phyloP scores from a whole-genome alignment of 2,888 invertebrate genomes.

The Lymantria dispar region DNA sequence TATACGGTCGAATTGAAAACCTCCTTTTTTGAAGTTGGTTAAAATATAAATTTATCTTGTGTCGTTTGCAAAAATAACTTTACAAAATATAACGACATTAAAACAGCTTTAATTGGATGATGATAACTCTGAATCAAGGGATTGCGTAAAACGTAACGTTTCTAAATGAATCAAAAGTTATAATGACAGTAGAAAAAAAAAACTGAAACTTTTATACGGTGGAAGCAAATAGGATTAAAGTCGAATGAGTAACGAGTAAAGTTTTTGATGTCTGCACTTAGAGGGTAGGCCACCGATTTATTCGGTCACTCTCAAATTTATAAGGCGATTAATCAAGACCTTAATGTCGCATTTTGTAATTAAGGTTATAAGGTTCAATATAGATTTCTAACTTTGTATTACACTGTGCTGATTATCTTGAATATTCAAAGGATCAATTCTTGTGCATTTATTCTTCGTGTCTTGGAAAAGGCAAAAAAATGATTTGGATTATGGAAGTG shows the following conservation, averaged over 20 bases:
- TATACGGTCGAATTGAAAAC: no score
- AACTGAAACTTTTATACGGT: constrained; percentile 14
- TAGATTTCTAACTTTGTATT: no score
- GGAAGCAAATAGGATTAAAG: constrained; percentile 44
- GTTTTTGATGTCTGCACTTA: constrained; percentile 33
- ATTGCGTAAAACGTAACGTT: constrained; percentile 25
- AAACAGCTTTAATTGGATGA: constrained; percentile 36
- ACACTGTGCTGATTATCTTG: no score
- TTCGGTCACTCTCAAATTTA: constrained; percentile 27
- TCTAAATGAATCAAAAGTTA: constrained; percentile 59
- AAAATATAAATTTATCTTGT: background rate
- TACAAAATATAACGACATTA: constrained; percentile 17
- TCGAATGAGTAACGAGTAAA: constrained; percentile 40
- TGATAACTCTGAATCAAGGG: constrained; percentile 26
- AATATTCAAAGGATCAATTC: no score
- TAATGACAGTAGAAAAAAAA: constrained; percentile 46
- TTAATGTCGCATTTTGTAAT: constrained; percentile 2
- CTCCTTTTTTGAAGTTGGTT: no score
- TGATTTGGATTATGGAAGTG: no score
- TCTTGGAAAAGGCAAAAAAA: no score
- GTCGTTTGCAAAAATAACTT: constrained; percentile 3
- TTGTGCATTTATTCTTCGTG: no score
- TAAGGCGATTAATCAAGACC: constrained; percentile 29
- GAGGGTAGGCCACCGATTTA: constrained; percentile 24
- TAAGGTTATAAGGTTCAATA: background rate